Evolutionary conservation across 2,113 vertebrate genomes (phyloP).

Genomic region (Aphelocoma coerulescens): DNA sequence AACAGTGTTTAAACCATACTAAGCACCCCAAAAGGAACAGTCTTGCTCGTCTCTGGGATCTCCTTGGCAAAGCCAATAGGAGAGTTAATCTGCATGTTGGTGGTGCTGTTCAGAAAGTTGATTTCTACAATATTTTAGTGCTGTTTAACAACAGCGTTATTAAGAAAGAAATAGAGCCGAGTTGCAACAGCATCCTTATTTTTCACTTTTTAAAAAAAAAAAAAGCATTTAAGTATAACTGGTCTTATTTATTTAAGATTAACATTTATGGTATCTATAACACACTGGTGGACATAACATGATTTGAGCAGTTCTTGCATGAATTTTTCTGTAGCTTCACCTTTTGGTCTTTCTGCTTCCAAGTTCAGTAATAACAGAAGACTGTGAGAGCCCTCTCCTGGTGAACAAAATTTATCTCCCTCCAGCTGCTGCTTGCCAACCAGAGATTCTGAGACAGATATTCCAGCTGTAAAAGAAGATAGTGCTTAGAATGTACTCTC

Average conservation of each 20-base stretch:
- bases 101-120: not conserved
- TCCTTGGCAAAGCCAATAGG: not conserved
- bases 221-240: not conserved
- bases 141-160: not conserved
- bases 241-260: not conserved
- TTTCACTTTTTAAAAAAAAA: not conserved
- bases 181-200: not conserved
- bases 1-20: not conserved
- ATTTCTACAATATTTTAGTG: not conserved
- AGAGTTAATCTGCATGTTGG: not conserved
- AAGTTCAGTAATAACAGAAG: not conserved
- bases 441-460: not conserved
- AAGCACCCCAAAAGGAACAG: not conserved
- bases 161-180: not conserved
- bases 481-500: not conserved
- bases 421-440: not conserved
- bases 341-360: not conserved
- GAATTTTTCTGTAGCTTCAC: not conserved
- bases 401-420: not conserved
- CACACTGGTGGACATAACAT: not conserved
- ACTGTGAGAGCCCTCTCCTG: constrained; percentile 46
- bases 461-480: not conserved
- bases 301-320: not conserved
- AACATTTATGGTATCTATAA: not conserved
- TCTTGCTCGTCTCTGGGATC: not conserved